Base-by-base conservation (phyloP, 2,888 invertebrate species). In the Mesoligia furuncula region DNA sequence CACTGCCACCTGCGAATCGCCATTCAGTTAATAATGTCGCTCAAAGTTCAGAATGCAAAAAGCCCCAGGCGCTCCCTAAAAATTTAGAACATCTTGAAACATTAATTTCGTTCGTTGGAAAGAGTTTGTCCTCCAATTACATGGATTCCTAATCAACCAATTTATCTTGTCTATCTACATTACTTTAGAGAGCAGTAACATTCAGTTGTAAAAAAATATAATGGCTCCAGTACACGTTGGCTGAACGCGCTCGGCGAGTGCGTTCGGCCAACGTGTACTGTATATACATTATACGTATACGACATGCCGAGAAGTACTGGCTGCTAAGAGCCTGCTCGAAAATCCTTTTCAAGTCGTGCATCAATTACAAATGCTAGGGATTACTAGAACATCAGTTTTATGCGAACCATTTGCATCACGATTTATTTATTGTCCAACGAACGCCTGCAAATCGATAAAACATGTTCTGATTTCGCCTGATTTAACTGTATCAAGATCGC, bases 1-100 rank as follows among this genome's bases (percentile, higher is more conserved):
- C 73, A 99, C 97, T 1, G 99, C 98, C 80, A 98, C 97, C 96
- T 96, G 92, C 4, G 80, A 82, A 84, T 74, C 39, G 59, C 6
- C 51, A 31, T 51, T 15, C 13, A 54, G 9, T 75, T 69, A 81
- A 73, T 20, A 39, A 59, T n/a, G 13, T 42, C 27, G 31, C 11
- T 65, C 1, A 48, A 62, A 42, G 6, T 54, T 27, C 15, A 24
- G 8, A 8, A 39, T 62, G 20, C 7, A 57, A 24, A 66, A 48
- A 1, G 11, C 51, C 7, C 2, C 66, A 13, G 24, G 7, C 61
- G 31, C 24, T 24, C 13, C 15, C 2, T 15, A 36, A 8, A 27
- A 17, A 48, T 61, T 39, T 24, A n/a, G 6, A n/a, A n/a, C 20
- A 17, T 24, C 42, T 2, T 45, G 4, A 59, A 42, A 42, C 5